These are phyloP conservation scores for Drosophila peninsularis DNA, from an alignment of 2,888 invertebrate genomes.

Conservation along the genomic window DNA sequence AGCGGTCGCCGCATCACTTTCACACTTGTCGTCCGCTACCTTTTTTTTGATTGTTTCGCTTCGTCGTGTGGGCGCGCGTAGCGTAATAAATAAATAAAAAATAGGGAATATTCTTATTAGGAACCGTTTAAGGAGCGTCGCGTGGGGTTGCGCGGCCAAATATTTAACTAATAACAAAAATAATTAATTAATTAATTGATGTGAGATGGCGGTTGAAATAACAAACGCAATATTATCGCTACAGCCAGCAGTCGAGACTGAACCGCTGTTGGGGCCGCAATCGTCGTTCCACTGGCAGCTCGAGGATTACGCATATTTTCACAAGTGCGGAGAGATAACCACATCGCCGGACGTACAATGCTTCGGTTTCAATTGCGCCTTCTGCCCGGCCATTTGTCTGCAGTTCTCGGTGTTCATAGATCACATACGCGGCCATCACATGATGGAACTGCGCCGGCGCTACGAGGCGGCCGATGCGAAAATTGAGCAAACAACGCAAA, in stretches of 20 bases:
- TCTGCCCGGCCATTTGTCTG: conserved; percentile 79
- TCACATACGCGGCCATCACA: conserved; percentile 75
- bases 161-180: not conserved
- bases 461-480: conserved; percentile 63
- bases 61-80: conserved; percentile 45
- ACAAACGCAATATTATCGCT: conserved; percentile 49
- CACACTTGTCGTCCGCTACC: conserved; percentile 28
- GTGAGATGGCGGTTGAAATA: conserved; percentile 50
- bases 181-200: conserved; percentile 20
- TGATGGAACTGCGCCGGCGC: conserved; percentile 70
- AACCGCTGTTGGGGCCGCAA: conserved; percentile 38
- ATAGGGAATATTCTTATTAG: conserved; percentile 15
- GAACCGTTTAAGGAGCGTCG: conserved; percentile 32
- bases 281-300: conserved; percentile 71
- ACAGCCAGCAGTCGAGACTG: conserved; percentile 37
- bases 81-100: conserved; percentile 20
- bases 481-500: conserved; percentile 63
- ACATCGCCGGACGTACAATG: conserved; percentile 78
- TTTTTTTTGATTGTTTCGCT: conserved; percentile 25
- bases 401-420: conserved; percentile 76
- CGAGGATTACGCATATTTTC: conserved; percentile 77
- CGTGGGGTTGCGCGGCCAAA: not conserved
- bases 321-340: conserved; percentile 81
- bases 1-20: conserved; percentile 29
- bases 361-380: conserved; percentile 80